phyloP scores from a whole-genome alignment of 2,797 vertebrate species.

The Microtus agrestis region DNA sequence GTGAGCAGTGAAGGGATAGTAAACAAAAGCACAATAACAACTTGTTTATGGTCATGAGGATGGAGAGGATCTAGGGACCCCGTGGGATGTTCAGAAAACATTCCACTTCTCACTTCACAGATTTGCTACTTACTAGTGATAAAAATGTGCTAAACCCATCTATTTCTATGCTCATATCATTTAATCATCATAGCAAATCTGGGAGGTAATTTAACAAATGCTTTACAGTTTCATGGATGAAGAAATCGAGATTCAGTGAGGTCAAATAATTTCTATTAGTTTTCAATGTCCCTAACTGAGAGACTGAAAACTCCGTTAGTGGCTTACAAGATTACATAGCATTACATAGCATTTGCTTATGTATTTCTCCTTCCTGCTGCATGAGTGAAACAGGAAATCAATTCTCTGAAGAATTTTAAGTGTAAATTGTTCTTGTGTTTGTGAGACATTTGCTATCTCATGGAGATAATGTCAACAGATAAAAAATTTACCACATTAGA shows the following conservation, averaged over 20 bases:
- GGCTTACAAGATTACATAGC: not conserved
- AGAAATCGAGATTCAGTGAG: not conserved
- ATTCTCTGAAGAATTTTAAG: not conserved
- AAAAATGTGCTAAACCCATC: not conserved
- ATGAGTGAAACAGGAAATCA: not conserved
- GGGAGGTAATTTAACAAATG: not conserved
- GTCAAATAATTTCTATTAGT: conserved; percentile 24
- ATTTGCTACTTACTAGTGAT: not conserved
- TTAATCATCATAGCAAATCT: conserved; percentile 16
- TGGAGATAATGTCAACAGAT: not conserved
- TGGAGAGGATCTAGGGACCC: not conserved
- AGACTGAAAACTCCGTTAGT: not conserved
- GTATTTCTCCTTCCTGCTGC: not conserved
- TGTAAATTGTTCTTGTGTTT: not conserved
- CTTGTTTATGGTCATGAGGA: not conserved
- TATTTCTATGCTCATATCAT: not conserved
- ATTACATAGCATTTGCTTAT: not conserved
- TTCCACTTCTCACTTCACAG: not conserved
- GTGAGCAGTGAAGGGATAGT: not conserved
- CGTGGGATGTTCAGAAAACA: not conserved
- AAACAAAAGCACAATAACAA: not conserved
- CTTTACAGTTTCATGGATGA: not conserved
- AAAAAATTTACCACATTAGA: not conserved
- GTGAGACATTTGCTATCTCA: not conserved
- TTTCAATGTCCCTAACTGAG: not conserved